Conservation (phyloP, 2,113 vertebrate genomes). For the Solea solea region DNA sequence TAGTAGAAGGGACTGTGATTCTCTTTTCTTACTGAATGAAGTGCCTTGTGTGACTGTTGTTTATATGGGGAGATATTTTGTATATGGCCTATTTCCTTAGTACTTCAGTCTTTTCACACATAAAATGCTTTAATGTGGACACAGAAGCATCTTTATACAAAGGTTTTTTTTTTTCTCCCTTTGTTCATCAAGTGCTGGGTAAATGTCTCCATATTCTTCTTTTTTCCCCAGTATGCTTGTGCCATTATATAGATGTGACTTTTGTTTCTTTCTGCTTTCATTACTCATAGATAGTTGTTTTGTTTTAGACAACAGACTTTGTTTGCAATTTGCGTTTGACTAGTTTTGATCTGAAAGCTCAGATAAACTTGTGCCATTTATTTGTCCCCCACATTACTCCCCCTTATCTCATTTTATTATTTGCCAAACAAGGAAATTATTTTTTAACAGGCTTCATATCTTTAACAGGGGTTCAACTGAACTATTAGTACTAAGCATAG, state of each 20-base stretch:
- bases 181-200: constrained; percentile 65
- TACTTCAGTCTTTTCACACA: constrained; percentile 91
- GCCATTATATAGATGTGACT: constrained; percentile 77
- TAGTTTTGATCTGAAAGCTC: constrained; percentile 47
- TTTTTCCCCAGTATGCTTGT: constrained; percentile 59
- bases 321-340: constrained; percentile 63
- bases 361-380: constrained; percentile 70
- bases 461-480: constrained; percentile 42
- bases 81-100: constrained; percentile 91
- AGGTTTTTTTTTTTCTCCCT: constrained; percentile 78
- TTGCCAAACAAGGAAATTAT: constrained; percentile 67
- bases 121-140: constrained; percentile 88
- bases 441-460: constrained; percentile 61
- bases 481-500: constrained; percentile 48
- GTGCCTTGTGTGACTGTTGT: constrained; percentile 98
- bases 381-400: constrained; percentile 17
- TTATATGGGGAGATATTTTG: constrained; percentile 93
- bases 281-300: constrained; percentile 67
- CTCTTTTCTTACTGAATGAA: constrained; percentile 89
- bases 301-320: constrained; percentile 60
- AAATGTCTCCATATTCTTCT: constrained; percentile 74
- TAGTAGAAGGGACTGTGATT: constrained; percentile 90
- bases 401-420: constrained; percentile 39
- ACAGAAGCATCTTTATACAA: constrained; percentile 81
- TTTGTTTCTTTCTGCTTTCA: constrained; percentile 65